Percentiles rank a stretch among this genome's conserved stretches.
Evolutionary conservation across 2,797 vertebrate species (phyloP).

Genomic region (Babyrousa celebensis): DNA sequence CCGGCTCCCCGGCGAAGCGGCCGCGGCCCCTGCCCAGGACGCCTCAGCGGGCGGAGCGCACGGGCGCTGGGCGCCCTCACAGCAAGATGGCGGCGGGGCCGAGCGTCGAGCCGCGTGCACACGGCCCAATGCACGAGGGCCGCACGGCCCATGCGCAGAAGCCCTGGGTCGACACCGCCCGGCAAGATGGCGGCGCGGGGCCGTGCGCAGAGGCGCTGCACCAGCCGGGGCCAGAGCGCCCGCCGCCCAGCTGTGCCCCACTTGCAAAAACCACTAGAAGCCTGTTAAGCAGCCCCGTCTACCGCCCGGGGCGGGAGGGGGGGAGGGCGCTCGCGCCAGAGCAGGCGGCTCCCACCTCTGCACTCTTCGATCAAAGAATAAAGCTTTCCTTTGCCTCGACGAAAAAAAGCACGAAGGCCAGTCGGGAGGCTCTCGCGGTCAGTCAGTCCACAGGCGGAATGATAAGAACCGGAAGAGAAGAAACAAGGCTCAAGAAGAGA

Average conservation of each 20-base stretch:
- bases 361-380: neutral
- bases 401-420: neutral
- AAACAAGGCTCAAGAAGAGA: neutral
- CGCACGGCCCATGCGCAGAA: neutral
- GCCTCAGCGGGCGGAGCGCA: no score
- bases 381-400: neutral
- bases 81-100: neutral
- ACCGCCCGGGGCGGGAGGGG: no score
- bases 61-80: no score
- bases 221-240: no score
- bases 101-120: neutral
- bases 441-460: neutral
- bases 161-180: neutral
- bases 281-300: neutral
- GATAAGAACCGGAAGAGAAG: neutral
- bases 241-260: neutral
- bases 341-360: neutral
- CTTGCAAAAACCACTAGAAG: neutral
- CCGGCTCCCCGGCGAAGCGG: neutral
- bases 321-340: fast-evolving
- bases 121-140: neutral
- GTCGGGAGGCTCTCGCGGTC: neutral
- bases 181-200: neutral
- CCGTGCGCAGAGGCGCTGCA: neutral
- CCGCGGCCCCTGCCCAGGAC: no score